These are phyloP conservation scores for Lepidothrix coronata DNA, from an alignment of 2,113 vertebrate species.

Conservation along the genomic window DNA sequence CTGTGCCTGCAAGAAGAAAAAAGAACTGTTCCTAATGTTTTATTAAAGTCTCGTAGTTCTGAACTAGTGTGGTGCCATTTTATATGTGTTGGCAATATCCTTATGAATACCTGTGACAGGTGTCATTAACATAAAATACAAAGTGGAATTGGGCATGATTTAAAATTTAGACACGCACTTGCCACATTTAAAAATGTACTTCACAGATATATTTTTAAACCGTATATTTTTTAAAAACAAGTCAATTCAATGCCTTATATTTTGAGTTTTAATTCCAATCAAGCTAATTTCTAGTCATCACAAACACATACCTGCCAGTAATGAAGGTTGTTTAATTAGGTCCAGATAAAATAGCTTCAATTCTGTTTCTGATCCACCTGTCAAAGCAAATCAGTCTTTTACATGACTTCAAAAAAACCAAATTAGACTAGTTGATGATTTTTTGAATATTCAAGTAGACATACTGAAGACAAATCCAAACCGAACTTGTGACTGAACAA, in stretches of 20 bases:
- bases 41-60: constrained; percentile 44
- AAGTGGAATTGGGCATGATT: constrained; percentile 65
- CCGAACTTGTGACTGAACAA: constrained; percentile 78
- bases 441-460: constrained; percentile 85
- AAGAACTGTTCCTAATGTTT: constrained; percentile 31
- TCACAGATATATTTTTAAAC: constrained; percentile 76
- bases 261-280: constrained; percentile 82
- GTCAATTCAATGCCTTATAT: constrained; percentile 76
- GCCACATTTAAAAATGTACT: constrained; percentile 67
- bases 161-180: constrained; percentile 71
- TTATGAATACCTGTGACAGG: constrained; percentile 52
- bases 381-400: constrained; percentile 86
- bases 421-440: constrained; percentile 84
- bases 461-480: constrained; percentile 77
- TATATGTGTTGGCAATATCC: constrained; percentile 14
- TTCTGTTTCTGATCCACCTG: constrained; percentile 85
- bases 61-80: constrained; percentile 23
- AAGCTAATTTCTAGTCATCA: constrained; percentile 84
- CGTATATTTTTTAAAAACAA: constrained; percentile 32
- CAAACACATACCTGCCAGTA: constrained; percentile 82
- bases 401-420: constrained; percentile 78
- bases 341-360: constrained; percentile 86
- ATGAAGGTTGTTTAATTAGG: constrained; percentile 83
- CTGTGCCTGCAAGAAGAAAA: background rate
- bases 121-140: constrained; percentile 30